Conservation (phyloP, 2,797 vertebrate species). For the Semotilus atromaculatus region DNA sequence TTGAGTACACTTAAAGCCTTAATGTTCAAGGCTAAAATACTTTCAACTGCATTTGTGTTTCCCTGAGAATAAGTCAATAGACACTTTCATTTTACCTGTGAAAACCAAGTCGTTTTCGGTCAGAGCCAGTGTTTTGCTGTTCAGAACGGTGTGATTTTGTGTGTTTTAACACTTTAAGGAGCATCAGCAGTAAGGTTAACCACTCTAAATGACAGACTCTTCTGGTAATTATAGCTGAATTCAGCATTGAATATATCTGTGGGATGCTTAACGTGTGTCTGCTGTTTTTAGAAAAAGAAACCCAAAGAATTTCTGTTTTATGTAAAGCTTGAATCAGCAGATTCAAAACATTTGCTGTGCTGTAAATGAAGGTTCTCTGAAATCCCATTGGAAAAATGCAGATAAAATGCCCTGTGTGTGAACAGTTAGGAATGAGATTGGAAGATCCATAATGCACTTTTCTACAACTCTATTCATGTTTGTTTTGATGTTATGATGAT, state of each 20-base stretch:
- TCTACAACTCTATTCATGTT: conserved; percentile 15
- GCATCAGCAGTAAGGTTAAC: conserved; percentile 1
- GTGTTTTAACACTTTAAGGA: conserved; percentile 51
- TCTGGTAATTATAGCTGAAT: neutral
- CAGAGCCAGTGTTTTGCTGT: conserved; percentile 28
- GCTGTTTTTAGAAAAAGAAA: conserved; percentile 38
- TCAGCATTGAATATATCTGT: neutral
- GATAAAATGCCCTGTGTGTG: neutral
- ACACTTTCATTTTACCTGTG: conserved; percentile 11
- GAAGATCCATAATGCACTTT: conserved; percentile 16
- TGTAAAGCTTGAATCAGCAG: neutral
- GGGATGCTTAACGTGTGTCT: neutral
- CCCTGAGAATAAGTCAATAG: neutral
- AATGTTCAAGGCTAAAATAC: conserved; percentile 19
- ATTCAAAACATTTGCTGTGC: neutral
- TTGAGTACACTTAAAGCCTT: conserved; percentile 24
- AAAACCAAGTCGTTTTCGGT: neutral
- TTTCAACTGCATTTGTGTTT: conserved; percentile 16
- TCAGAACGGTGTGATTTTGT: conserved; percentile 27
- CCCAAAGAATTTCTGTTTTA: conserved; percentile 39
- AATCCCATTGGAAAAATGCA: neutral
- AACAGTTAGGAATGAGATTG: neutral
- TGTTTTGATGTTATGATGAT: conserved; percentile 3
- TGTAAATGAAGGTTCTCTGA: neutral
- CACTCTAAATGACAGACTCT: neutral